Evolutionary conservation across 2,113 vertebrate genomes (phyloP).

Genomic region (Saimiri boliviensis): DNA sequence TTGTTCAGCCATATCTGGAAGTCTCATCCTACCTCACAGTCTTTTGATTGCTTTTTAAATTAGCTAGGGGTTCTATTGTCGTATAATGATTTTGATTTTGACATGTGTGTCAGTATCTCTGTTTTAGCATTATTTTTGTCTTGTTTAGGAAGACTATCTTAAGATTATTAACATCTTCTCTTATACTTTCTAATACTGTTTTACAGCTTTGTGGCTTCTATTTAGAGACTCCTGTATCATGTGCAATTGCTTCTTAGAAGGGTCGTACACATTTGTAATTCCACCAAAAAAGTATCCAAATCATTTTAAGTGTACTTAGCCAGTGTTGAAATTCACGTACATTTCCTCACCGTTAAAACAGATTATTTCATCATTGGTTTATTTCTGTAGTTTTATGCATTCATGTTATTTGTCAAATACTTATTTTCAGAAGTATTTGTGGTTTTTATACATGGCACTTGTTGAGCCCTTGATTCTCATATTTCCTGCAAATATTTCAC

Average conservation of each 20-base stretch:
- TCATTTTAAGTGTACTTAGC: not conserved
- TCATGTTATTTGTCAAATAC: not conserved
- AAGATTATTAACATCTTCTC: not conserved
- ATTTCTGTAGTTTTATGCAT: not conserved
- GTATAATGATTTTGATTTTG: not conserved
- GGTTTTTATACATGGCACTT: not conserved
- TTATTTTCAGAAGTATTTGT: not conserved
- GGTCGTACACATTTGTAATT: not conserved
- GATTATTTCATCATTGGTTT: not conserved
- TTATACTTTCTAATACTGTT: not conserved
- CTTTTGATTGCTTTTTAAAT: not conserved
- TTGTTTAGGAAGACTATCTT: not conserved
- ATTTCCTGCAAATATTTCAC: not conserved
- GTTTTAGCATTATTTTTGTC: not conserved
- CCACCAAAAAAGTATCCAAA: not conserved
- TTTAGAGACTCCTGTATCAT: not conserved
- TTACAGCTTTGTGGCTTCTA: not conserved
- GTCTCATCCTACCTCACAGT: not conserved
- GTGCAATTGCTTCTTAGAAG: not conserved
- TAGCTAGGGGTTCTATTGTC: not conserved
- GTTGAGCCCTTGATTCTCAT: not conserved
- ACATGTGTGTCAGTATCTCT: not conserved
- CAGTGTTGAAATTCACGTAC: not conserved
- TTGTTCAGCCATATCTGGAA: not conserved
- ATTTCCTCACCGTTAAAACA: not conserved